phyloP scores from a whole-genome alignment of 2,797 vertebrate genomes.

The Cygnus olor region DNA sequence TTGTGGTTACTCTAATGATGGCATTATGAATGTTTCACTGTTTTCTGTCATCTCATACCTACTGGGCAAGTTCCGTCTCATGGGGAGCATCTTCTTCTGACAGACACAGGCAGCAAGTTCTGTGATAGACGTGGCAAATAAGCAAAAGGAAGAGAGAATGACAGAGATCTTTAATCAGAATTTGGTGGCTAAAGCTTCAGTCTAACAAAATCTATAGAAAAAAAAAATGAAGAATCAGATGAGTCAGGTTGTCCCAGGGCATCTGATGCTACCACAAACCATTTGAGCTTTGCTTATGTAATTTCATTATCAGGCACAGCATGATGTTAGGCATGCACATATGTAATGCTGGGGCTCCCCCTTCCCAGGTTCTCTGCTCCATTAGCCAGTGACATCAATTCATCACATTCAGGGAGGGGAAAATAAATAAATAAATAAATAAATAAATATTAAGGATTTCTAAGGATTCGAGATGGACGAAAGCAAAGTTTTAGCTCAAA shows the following conservation, averaged over 20 bases:
- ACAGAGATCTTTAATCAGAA: not conserved
- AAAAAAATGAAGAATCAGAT: not conserved
- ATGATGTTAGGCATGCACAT: not conserved
- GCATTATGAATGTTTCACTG: not conserved
- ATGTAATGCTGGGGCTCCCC: not conserved
- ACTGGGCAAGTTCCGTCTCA: not conserved
- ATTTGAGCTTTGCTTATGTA: not conserved
- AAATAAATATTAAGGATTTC: not conserved
- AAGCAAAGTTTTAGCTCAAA: not conserved
- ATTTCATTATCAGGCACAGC: not conserved
- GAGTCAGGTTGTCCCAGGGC: fast-evolving
- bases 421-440: no score
- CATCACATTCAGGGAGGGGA: not conserved
- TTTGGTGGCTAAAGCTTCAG: not conserved
- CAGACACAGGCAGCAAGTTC: not conserved
- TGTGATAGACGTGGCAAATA: not conserved
- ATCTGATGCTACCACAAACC: not conserved
- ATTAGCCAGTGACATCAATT: not conserved
- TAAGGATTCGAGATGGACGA: not conserved
- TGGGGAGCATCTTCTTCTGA: not conserved
- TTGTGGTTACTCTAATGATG: not conserved
- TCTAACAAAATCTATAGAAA: not conserved
- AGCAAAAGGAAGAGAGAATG: not conserved
- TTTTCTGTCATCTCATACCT: not conserved
- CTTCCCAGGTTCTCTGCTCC: not conserved